phyloP scores from a whole-genome alignment of 2,113 vertebrate genomes.

The Amblyornis subalaris region DNA sequence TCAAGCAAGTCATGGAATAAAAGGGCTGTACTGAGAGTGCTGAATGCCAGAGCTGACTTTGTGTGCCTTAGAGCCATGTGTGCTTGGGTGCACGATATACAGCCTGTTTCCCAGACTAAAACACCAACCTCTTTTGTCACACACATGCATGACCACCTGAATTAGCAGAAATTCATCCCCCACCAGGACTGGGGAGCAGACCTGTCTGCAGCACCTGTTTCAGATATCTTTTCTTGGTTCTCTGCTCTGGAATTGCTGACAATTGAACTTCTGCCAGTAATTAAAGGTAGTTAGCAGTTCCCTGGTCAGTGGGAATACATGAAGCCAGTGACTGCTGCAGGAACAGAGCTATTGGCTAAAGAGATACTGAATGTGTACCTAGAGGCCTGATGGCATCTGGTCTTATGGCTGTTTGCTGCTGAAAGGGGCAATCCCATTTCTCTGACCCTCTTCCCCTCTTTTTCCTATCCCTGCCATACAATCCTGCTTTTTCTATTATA shows the following conservation, averaged over 20 bases:
- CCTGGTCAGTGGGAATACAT: background rate
- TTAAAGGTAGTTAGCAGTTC: background rate
- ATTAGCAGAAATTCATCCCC: background rate
- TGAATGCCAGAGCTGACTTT: background rate
- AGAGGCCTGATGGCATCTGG: background rate
- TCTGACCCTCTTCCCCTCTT: background rate
- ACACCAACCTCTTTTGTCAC: background rate
- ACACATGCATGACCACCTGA: background rate
- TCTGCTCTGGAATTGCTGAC: background rate
- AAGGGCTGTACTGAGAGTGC: background rate
- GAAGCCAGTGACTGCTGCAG: background rate
- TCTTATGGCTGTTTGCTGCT: background rate
- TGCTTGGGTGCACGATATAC: accelerated
- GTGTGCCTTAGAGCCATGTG: background rate
- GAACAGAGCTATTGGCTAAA: background rate
- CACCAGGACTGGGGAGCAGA: background rate
- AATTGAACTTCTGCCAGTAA: background rate
- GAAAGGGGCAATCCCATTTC: background rate
- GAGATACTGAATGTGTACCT: background rate
- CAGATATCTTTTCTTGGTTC: background rate
- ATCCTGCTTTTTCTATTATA: background rate
- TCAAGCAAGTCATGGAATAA: background rate
- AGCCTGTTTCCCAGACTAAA: background rate
- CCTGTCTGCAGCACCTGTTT: background rate
- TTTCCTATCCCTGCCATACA: background rate